These are phyloP conservation scores for Zootoca vivipara DNA, from an alignment of 2,113 vertebrate species.

Conservation along the genomic window DNA sequence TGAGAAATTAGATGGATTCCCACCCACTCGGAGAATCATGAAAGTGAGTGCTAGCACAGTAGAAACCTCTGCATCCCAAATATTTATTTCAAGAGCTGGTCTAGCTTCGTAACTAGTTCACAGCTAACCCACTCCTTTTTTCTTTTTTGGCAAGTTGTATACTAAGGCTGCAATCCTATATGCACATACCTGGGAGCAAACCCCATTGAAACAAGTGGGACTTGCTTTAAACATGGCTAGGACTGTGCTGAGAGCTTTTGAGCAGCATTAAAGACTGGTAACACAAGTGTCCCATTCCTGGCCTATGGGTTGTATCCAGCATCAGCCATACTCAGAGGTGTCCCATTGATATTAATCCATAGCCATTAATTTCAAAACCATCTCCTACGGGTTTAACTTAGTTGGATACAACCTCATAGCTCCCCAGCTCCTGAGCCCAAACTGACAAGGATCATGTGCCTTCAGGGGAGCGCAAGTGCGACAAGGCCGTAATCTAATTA, in stretches of 20 bases:
- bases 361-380: too few relatives aligned
- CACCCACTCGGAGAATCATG: background rate
- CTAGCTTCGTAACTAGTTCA: background rate
- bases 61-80: rapidly evolving
- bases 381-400: too few relatives aligned
- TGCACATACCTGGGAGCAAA: background rate
- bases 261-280: background rate
- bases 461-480: slow-evolving; percentile 32
- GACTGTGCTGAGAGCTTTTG: background rate
- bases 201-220: background rate
- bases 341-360: too few relatives aligned
- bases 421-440: slow-evolving; percentile 40
- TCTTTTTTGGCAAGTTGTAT: background rate
- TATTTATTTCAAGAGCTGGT: background rate
- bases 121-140: background rate
- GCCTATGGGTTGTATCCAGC: background rate
- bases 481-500: slow-evolving; percentile 64
- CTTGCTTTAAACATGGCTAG: background rate
- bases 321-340: too few relatives aligned
- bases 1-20: slow-evolving; percentile 20
- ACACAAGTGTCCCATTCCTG: too few relatives aligned
- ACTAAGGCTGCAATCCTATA: background rate
- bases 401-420: slow-evolving; percentile 16
- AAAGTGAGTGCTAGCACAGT: background rate
- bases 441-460: slow-evolving; percentile 44